These are phyloP conservation scores for Tretioscincus oriximinensis DNA, from an alignment of 2,113 vertebrate genomes.

Conservation along the genomic window DNA sequence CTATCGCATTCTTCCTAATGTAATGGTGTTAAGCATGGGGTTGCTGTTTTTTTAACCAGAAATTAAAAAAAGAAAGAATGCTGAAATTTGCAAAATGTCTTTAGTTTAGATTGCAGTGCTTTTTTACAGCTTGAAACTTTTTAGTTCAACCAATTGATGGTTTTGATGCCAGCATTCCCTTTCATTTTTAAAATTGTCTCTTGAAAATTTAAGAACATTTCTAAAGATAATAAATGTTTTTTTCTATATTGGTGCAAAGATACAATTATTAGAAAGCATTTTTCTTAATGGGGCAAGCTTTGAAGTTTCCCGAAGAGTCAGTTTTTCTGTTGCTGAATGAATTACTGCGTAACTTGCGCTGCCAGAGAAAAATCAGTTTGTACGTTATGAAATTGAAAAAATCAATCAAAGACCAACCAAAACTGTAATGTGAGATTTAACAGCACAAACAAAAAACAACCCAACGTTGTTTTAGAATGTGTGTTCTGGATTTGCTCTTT, in stretches of 20 bases:
- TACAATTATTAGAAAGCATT: slow-evolving; percentile 40
- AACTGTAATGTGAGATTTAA: slow-evolving; percentile 32
- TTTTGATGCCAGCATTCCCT: neutral
- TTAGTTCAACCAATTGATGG: slow-evolving; percentile 45
- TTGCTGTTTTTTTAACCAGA: neutral
- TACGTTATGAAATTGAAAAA: slow-evolving; percentile 45
- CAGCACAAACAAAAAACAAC: neutral
- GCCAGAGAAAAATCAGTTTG: slow-evolving; percentile 42
- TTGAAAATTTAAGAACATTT: slow-evolving; percentile 8
- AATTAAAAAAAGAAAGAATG: neutral
- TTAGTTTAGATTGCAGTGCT: slow-evolving; percentile 28
- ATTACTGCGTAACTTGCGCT: slow-evolving; percentile 24
- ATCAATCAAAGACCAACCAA: slow-evolving; percentile 33
- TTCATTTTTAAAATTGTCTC: neutral
- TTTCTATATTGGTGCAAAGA: slow-evolving; percentile 36
- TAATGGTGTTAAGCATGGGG: slow-evolving; percentile 24
- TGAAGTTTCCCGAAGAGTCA: slow-evolving; percentile 20
- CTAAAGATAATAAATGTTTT: neutral
- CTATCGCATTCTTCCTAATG: slow-evolving; percentile 48
- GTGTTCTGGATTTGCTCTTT: slow-evolving; percentile 23
- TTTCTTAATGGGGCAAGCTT: slow-evolving; percentile 37
- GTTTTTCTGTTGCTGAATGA: slow-evolving; percentile 32
- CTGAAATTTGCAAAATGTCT: slow-evolving; percentile 26
- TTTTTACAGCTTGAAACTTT: slow-evolving; percentile 55
- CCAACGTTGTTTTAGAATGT: slow-evolving; percentile 52